Conservation (phyloP, 2,888 invertebrate species). For the Pasiphila rectangulata region DNA sequence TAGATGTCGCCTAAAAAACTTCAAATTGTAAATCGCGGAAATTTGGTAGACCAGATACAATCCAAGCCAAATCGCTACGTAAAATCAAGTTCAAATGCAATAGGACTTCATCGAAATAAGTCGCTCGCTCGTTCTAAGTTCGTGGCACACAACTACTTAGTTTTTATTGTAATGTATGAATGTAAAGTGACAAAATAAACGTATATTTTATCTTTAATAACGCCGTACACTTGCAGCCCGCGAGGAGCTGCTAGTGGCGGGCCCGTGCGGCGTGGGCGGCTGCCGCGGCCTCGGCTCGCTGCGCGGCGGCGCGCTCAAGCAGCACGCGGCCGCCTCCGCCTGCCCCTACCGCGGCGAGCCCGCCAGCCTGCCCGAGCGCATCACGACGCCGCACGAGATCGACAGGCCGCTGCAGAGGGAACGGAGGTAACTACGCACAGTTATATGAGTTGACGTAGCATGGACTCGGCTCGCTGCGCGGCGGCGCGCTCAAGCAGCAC, state of each 20-base stretch:
- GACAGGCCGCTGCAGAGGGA: constrained; percentile 77
- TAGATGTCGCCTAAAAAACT: too few relatives aligned
- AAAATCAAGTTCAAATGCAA: too few relatives aligned
- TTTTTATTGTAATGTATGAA: not conserved
- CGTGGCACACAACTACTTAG: too few relatives aligned
- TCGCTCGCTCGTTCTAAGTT: too few relatives aligned
- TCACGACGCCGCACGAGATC: constrained; percentile 29
- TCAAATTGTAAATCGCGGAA: too few relatives aligned
- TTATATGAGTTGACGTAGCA: too few relatives aligned
- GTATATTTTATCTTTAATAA: too few relatives aligned
- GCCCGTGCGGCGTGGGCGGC: constrained; percentile 90
- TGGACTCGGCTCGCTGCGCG: constrained; percentile 93
- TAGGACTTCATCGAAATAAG: too few relatives aligned
- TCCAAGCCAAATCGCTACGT: too few relatives aligned
- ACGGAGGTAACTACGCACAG: constrained; percentile 50
- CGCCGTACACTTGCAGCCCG: constrained; percentile 35
- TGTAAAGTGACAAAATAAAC: too few relatives aligned
- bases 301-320: constrained; percentile 87
- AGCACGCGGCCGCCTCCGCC: constrained; percentile 85
- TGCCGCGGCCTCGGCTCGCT: constrained; percentile 95
- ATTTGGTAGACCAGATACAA: too few relatives aligned
- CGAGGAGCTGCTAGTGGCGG: constrained; percentile 81
- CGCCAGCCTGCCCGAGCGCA: constrained; percentile 35
- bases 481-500: constrained; percentile 88
- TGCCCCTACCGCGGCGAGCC: constrained; percentile 84